Percentiles rank a stretch among this genome's conserved stretches.
Evolutionary conservation across 2,888 invertebrate species (phyloP).

Genomic region (Tyria jacobaeae): DNA sequence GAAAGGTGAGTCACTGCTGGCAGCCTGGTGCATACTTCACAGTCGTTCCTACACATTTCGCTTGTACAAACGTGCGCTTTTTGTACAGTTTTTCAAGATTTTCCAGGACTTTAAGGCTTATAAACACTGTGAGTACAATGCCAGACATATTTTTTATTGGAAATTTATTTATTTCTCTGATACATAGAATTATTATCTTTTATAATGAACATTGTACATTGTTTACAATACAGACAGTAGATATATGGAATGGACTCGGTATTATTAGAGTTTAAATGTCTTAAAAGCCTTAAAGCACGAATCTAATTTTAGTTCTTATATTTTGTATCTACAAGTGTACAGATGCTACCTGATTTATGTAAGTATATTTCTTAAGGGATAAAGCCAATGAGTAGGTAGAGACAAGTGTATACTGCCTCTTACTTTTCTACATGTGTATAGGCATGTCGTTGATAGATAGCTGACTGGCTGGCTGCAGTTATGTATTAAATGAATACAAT

Average conservation of each 20-base stretch:
- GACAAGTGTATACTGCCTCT: not conserved
- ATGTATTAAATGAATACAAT: constrained; percentile 5
- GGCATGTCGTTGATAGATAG: not conserved
- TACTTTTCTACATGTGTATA: not conserved
- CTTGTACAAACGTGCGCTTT: constrained; percentile 59
- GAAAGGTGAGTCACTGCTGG: constrained; percentile 55
- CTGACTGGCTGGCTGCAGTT: constrained; percentile 7
- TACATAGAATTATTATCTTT: not conserved
- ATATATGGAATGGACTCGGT: not conserved
- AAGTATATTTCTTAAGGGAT: not conserved
- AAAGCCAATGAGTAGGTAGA: not conserved
- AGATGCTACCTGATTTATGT: not conserved
- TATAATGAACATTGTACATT: not conserved
- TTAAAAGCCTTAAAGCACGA: too few species aligned
- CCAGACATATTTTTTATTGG: not conserved
- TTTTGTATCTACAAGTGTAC: not conserved
- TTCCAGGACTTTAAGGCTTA: constrained; percentile 14
- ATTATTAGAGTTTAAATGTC: not conserved
- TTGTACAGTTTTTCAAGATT: constrained; percentile 40
- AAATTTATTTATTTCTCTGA: not conserved
- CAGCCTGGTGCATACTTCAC: constrained; percentile 47
- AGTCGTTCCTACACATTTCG: constrained; percentile 55
- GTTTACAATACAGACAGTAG: not conserved
- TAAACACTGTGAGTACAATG: constrained; percentile 47
- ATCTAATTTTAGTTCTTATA: not conserved